phyloP scores from a whole-genome alignment of 2,888 invertebrate species.

The Pterostichus madidus region DNA sequence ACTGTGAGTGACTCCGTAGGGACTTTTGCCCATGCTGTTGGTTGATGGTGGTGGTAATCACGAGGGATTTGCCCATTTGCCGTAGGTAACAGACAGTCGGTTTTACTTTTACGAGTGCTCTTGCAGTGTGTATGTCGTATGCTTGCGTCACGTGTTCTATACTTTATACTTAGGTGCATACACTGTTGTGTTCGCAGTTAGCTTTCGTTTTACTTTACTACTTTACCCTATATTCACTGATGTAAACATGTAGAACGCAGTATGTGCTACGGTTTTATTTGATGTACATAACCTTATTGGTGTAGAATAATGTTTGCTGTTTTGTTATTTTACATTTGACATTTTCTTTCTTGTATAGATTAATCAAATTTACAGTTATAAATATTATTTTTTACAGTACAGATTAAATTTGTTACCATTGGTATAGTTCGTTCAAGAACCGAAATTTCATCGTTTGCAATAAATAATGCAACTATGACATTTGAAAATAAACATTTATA shows the following conservation, averaged over 20 bases:
- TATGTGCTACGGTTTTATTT: slow-evolving; percentile 48
- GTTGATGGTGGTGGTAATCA: slow-evolving; percentile 48
- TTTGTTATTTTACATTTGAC: slow-evolving; percentile 27
- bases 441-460: background rate
- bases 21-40: background rate
- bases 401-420: background rate
- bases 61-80: slow-evolving; percentile 24
- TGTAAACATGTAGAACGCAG: slow-evolving; percentile 52
- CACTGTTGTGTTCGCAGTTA: slow-evolving; percentile 59
- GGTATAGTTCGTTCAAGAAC: slow-evolving; percentile 4
- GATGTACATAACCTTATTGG: slow-evolving; percentile 54
- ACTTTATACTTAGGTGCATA: slow-evolving; percentile 59
- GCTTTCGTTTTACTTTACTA: slow-evolving; percentile 53
- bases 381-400: background rate
- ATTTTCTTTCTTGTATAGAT: slow-evolving; percentile 34
- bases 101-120: slow-evolving; percentile 49
- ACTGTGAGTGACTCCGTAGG: slow-evolving; percentile 14
- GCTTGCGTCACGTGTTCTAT: slow-evolving; percentile 66
- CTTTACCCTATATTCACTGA: slow-evolving; percentile 37
- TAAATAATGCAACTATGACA: too few relatives aligned
- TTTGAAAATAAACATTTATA: background rate
- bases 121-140: slow-evolving; percentile 65
- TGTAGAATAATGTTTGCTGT: slow-evolving; percentile 55
- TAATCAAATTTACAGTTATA: slow-evolving; percentile 4
- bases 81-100: slow-evolving; percentile 60